These are phyloP conservation scores for Pipistrellus nathusii DNA, from an alignment of 2,797 vertebrate genomes.

Conservation along the genomic window DNA sequence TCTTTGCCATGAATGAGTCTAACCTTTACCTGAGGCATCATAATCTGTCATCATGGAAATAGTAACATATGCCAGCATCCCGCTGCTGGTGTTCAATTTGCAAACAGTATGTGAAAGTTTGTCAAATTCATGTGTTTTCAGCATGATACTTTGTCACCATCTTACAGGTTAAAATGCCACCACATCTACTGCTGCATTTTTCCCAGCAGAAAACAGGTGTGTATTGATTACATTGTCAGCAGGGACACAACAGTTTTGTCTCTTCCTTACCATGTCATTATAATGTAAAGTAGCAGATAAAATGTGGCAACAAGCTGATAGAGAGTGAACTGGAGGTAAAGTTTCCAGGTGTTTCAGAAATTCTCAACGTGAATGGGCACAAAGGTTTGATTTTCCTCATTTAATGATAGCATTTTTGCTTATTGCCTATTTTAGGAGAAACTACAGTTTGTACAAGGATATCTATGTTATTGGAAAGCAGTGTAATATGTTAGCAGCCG, in stretches of 20 bases:
- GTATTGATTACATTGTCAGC: slow-evolving; percentile 85
- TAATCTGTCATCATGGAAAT: slow-evolving; percentile 77
- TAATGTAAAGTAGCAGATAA: slow-evolving; percentile 78
- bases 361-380: slow-evolving; percentile 59
- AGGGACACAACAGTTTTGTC: slow-evolving; percentile 78
- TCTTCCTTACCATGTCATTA: slow-evolving; percentile 81
- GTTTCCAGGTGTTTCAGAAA: slow-evolving; percentile 83
- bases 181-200: slow-evolving; percentile 78
- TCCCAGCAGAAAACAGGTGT: slow-evolving; percentile 88
- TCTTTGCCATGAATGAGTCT: slow-evolving; percentile 54
- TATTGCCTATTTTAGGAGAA: neutral
- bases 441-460: slow-evolving; percentile 27
- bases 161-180: slow-evolving; percentile 84
- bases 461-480: neutral
- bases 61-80: slow-evolving; percentile 74
- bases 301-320: slow-evolving; percentile 82
- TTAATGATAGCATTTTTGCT: slow-evolving; percentile 65
- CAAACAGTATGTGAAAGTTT: slow-evolving; percentile 85
- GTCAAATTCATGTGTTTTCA: slow-evolving; percentile 83
- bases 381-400: slow-evolving; percentile 49
- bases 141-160: slow-evolving; percentile 83
- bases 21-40: slow-evolving; percentile 69
- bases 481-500: neutral
- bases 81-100: slow-evolving; percentile 83
- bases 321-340: slow-evolving; percentile 76